Base-by-base conservation (phyloP, 2,888 invertebrate genomes). In the Alentia gelatinosa region DNA sequence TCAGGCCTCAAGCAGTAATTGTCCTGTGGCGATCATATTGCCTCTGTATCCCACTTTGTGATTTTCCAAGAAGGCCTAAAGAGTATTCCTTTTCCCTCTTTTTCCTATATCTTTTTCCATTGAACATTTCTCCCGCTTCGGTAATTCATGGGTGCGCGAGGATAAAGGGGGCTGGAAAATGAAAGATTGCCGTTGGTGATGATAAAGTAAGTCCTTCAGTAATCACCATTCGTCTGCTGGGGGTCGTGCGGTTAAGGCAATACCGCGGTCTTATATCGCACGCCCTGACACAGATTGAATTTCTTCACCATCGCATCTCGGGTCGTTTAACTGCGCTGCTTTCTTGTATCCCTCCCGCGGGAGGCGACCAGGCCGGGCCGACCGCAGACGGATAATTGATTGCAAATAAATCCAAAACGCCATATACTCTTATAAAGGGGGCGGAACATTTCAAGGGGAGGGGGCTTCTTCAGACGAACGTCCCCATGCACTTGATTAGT, bases 221-320 rank as follows among this genome's bases (percentile, higher is more conserved):
- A 79, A 79, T 79, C 79, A 39, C 15, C 23, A 39, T 35, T 79
- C 79, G 39, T 68, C 39, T 12, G 79, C 79, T 9, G 79, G n/a
- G 68, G 79, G 79, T 79, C 79, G 79, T 19, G 39, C 79, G 35
- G 79, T 79, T 79, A 79, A 79, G 39, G 79, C 79, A 79, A 79
- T 79, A 79, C 39, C 23, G 79, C 15, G 79, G 37, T 3, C 79
- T 39, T 79, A 39, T 79, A 79, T 35, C 37, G 79, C 35, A 39
- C 35, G 39, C 79, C 19, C 56, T 3, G 68, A 3, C 30, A 1
- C 3, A 68, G 68, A 68, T 68, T 68, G 68, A 68, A 26, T 68
- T 68, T 30, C 68, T n/a, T 19, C 47, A 7, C 30, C 68, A 68
- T 68, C 68, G 68, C 3, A 68, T 68, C 68, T 9, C 26, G 68